These are phyloP conservation scores for Phacellophora camtschatica DNA, from an alignment of 30 jellyfish, hydroid and myxozoan genomes.

Conservation along the genomic window DNA sequence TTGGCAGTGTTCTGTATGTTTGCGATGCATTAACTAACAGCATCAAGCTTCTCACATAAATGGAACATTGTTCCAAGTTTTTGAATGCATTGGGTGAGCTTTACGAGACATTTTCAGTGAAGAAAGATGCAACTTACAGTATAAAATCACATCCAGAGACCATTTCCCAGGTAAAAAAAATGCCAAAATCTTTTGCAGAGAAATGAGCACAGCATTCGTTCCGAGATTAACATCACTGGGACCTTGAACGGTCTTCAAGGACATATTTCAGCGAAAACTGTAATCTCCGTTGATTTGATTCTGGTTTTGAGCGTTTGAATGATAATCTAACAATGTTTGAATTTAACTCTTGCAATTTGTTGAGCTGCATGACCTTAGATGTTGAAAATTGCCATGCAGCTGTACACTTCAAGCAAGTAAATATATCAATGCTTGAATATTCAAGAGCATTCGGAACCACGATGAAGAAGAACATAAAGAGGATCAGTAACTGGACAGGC, in stretches of 20 bases:
- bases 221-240: slow-evolving; percentile 4
- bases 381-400: slow-evolving; percentile 26
- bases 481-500: background rate
- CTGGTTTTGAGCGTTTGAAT: slow-evolving; percentile 18
- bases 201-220: slow-evolving; percentile 27
- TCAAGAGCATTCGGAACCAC: slow-evolving; percentile 18
- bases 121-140: slow-evolving; percentile 27
- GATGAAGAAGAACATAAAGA: slow-evolving; percentile 22
- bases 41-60: slow-evolving; percentile 23
- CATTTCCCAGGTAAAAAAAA: slow-evolving; percentile 4
- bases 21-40: background rate
- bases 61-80: slow-evolving; percentile 11
- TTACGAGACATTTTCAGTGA: slow-evolving; percentile 17
- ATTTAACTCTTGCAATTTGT: slow-evolving; percentile 1
- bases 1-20: slow-evolving; percentile 10
- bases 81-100: slow-evolving; percentile 18
- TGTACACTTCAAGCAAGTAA: slow-evolving; percentile 4
- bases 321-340: background rate
- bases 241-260: slow-evolving; percentile 39
- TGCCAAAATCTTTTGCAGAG: slow-evolving; percentile 32
- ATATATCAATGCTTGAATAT: too few species aligned
- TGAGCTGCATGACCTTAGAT: slow-evolving; percentile 33
- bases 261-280: slow-evolving; percentile 11
- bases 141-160: slow-evolving; percentile 6
- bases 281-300: slow-evolving; percentile 16